Evolutionary conservation across 2,113 vertebrate species (phyloP), one percentile per base, ranked within the genome.

Genomic region (Vireo altiloquus): DNA sequence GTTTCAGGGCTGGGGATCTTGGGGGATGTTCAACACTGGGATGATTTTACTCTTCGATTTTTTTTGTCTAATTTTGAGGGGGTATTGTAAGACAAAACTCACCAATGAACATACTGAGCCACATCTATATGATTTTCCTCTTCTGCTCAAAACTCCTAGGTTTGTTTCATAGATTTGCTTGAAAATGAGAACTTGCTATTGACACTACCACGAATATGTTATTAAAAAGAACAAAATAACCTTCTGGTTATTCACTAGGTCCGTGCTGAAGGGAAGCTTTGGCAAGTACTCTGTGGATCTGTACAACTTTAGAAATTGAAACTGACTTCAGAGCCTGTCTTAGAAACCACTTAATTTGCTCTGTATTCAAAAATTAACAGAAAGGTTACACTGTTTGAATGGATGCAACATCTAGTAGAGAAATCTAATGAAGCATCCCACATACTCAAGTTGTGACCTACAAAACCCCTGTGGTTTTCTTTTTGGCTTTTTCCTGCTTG

Each of bases 21-120:
- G 56, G 6, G 31, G 13, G 17, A 15, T 24, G 10, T 44, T 88
- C 47, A 33, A 44, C 27, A 22, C 0, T 24, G 53, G 33, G 24
- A 53, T 90, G 44, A 65, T 86, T 90, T 61, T 88, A 94, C 61
- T 86, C 42, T 44, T 53, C 19, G 21, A 57, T 9, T 59, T 57
- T 49, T 86, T 76, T 75, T 12, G 35, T 52, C 75, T 88, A 12
- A 82, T 71, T 84, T 78, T 81, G 60, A 77, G 56, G 47, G 44
- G 44, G 13, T 30, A 25, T 30, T 17, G 1, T 56, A 87, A 77
- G 49, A 78, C 47, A 68, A 42, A 92, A 76, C 71, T 92, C 82
- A 78, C 24, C 1, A 1, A 20, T 49, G 14, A 74, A 77, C 19
- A 49, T 28, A 57, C 12, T 52, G 30, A 68, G 44, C 66, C 47